Evolutionary conservation across 2,797 vertebrate genomes (phyloP).

Genomic region (Coregonus ussuriensis): DNA sequence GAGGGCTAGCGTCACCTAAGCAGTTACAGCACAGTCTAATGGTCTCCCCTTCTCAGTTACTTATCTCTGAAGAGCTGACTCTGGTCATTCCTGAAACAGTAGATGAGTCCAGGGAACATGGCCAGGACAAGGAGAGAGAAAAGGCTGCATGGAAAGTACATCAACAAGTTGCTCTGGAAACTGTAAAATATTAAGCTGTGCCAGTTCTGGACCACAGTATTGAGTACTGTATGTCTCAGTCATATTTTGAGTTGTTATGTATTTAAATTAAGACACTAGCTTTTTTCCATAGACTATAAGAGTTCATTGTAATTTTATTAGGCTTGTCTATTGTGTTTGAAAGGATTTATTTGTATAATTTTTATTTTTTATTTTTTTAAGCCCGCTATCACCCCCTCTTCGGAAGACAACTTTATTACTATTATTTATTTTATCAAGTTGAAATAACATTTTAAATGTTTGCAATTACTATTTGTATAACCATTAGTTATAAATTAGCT

Average conservation of each 20-base stretch:
- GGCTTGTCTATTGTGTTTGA: no score
- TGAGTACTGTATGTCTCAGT: neutral
- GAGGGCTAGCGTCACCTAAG: neutral
- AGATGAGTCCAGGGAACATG: neutral
- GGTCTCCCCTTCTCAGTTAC: conserved; percentile 25
- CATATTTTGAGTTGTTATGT: neutral
- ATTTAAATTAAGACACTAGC: no score
- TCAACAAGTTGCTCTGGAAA: conserved; percentile 7
- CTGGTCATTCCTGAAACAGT: conserved; percentile 11
- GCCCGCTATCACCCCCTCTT: no score
- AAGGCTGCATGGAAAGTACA: neutral
- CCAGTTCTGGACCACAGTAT: neutral
- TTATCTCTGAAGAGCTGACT: conserved; percentile 17
- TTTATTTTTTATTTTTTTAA: no score
- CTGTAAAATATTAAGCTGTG: conserved; percentile 3
- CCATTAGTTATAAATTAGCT: no score
- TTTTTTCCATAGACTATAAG: no score
- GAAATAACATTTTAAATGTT: no score
- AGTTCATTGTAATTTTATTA: no score
- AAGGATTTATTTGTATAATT: no score
- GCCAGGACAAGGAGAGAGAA: neutral
- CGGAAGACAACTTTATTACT: no score
- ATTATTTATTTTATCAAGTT: no score
- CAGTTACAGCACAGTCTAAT: neutral
- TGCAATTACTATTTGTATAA: no score